A percentile compares a stretch with the other conserved stretches of the same genome.
Conservation (phyloP, 2,888 invertebrate genomes). For the Tolmerus cingulatus region DNA sequence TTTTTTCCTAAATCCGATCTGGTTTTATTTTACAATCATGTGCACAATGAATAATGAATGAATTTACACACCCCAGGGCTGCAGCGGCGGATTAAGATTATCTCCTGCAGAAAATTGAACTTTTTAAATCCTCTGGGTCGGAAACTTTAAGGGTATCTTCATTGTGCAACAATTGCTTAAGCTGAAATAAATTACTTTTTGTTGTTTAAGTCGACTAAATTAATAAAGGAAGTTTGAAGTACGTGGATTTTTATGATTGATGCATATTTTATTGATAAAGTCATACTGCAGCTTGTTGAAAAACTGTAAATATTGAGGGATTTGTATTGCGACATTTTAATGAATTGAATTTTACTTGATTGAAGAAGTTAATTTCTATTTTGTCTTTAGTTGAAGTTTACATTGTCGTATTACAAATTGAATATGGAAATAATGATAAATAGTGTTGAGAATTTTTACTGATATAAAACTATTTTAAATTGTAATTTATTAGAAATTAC, state of each 20-base stretch:
- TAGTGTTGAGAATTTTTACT: too few relatives aligned
- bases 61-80: not conserved
- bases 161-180: not conserved
- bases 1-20: not conserved
- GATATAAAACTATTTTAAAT: too few relatives aligned
- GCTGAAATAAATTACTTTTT: not conserved
- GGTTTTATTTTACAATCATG: not conserved
- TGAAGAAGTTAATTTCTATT: too few relatives aligned
- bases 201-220: not conserved
- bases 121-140: not conserved
- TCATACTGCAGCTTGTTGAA: not conserved
- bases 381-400: too few relatives aligned
- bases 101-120: not conserved
- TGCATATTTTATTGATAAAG: not conserved
- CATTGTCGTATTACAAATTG: too few relatives aligned
- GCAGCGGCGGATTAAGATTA: not conserved
- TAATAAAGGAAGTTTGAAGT: not conserved
- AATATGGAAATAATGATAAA: too few relatives aligned
- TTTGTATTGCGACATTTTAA: not conserved
- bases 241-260: not conserved
- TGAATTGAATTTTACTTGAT: too few relatives aligned
- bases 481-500: too few relatives aligned
- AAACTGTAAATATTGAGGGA: not conserved
- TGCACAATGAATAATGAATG: not conserved
- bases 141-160: not conserved